These are phyloP conservation scores for Papilio elwesi DNA, from an alignment of 2,888 invertebrate species.

Conservation along the genomic window DNA sequence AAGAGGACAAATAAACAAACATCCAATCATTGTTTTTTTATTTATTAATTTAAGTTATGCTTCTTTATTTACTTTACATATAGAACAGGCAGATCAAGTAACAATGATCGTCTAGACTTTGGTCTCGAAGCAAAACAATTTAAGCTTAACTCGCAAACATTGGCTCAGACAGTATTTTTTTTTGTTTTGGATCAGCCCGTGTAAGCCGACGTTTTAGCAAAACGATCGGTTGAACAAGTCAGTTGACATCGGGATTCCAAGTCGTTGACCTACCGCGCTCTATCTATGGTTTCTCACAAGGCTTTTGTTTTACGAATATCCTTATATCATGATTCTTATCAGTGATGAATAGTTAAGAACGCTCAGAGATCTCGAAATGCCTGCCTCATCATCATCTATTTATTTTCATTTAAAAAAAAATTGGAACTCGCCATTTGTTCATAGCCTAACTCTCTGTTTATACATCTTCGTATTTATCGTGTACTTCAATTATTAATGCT, in stretches of 20 bases:
- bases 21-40: too few species aligned
- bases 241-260: slow-evolving; percentile 33
- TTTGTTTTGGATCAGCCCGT: slow-evolving; percentile 10
- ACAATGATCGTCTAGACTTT: background rate
- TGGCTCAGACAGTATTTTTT: slow-evolving; percentile 8
- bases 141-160: slow-evolving; percentile 18
- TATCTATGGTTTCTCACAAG: slow-evolving; percentile 24
- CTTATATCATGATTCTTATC: slow-evolving; percentile 27
- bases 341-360: slow-evolving; percentile 13
- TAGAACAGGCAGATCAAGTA: background rate
- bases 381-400: too few species aligned
- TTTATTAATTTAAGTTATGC: too few species aligned
- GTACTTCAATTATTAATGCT: too few species aligned
- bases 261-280: slow-evolving; percentile 35
- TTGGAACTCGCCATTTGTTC: too few species aligned
- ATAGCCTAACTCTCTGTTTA: too few species aligned
- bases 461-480: too few species aligned
- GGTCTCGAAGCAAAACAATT: background rate
- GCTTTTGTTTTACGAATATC: slow-evolving; percentile 28
- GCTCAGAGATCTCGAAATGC: background rate
- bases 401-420: too few species aligned
- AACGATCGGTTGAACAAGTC: slow-evolving; percentile 19
- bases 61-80: too few species aligned
- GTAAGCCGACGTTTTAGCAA: slow-evolving; percentile 32
- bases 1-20: too few species aligned